A percentile compares a stretch with the other conserved stretches of the same genome.
phyloP scores from a whole-genome alignment of 2,888 invertebrate species.

The Lithophane socia region DNA sequence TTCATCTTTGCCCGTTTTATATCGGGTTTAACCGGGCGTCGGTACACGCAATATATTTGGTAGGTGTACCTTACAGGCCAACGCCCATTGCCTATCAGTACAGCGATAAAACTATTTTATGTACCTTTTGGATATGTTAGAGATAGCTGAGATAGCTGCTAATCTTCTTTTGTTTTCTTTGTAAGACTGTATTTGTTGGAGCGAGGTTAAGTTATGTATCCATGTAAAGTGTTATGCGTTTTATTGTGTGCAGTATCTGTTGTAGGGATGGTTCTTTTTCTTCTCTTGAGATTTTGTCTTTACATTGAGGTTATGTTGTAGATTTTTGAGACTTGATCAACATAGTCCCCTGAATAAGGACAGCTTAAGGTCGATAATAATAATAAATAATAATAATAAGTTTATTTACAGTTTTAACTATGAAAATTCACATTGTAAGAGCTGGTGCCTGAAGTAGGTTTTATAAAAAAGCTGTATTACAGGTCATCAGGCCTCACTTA shows the following conservation, averaged over 20 bases:
- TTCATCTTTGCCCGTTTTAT: slow-evolving; percentile 72
- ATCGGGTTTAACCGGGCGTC: slow-evolving; percentile 77
- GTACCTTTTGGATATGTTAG: slow-evolving; percentile 65
- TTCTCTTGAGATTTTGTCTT: background rate
- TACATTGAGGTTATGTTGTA: background rate
- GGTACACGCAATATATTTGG: slow-evolving; percentile 80
- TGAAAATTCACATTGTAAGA: too few species aligned
- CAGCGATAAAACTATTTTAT: slow-evolving; percentile 76
- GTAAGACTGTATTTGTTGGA: slow-evolving; percentile 35
- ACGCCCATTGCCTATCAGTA: slow-evolving; percentile 73
- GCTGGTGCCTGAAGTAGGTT: too few species aligned
- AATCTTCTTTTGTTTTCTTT: slow-evolving; percentile 59
- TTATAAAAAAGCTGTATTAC: too few species aligned
- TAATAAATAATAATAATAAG: too few species aligned
- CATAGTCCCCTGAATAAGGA: background rate
- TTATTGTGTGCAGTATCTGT: background rate
- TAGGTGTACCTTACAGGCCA: slow-evolving; percentile 75
- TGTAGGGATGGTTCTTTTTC: background rate
- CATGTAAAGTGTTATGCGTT: slow-evolving; percentile 31
- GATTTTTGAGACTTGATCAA: background rate
- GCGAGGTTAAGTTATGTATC: slow-evolving; percentile 9
- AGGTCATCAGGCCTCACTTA: too few species aligned
- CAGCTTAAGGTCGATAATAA: background rate
- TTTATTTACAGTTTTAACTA: too few species aligned
- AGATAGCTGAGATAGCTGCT: slow-evolving; percentile 53